Evolutionary conservation across 1,140 invertebrate species (phyloP).

Genomic region (Drosophila micromelanica): DNA sequence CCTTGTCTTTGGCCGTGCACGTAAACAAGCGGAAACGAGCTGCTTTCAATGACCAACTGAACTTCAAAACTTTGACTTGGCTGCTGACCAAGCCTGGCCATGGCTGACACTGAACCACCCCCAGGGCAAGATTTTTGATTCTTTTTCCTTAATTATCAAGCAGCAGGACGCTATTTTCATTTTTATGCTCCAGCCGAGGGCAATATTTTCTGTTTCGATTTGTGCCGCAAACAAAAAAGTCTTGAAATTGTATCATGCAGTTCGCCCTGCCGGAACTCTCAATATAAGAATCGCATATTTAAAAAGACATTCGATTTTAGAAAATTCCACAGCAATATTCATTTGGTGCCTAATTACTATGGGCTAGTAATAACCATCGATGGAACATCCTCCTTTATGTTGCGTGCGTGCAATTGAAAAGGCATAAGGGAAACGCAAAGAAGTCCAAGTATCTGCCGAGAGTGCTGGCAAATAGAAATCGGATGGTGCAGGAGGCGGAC

Average conservation of each 20-base stretch:
- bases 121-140: conserved; percentile 40
- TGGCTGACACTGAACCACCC: conserved; percentile 32
- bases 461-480: conserved; percentile 51
- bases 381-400: conserved; percentile 22
- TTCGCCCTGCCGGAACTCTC: neutral
- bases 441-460: conserved; percentile 23
- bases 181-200: conserved; percentile 5
- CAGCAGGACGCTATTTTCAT: conserved; percentile 33
- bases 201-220: neutral
- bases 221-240: neutral
- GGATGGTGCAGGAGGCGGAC: conserved; percentile 38
- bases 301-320: neutral
- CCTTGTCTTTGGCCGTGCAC: conserved; percentile 54
- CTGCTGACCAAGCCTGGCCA: conserved; percentile 28
- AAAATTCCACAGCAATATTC: neutral
- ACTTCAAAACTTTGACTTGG: conserved; percentile 78
- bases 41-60: conserved; percentile 77
- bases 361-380: neutral
- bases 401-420: conserved; percentile 13
- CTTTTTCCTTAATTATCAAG: conserved; percentile 66
- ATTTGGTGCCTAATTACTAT: conserved; percentile 1
- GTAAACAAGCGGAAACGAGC: conserved; percentile 60
- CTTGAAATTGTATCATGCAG: neutral
- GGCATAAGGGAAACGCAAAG: conserved; percentile 41
- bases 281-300: neutral